A percentile compares a stretch with the other conserved stretches of the same genome.
These are phyloP conservation scores for Orthosia cruda DNA, from an alignment of 2,888 invertebrate species.

Conservation along the genomic window DNA sequence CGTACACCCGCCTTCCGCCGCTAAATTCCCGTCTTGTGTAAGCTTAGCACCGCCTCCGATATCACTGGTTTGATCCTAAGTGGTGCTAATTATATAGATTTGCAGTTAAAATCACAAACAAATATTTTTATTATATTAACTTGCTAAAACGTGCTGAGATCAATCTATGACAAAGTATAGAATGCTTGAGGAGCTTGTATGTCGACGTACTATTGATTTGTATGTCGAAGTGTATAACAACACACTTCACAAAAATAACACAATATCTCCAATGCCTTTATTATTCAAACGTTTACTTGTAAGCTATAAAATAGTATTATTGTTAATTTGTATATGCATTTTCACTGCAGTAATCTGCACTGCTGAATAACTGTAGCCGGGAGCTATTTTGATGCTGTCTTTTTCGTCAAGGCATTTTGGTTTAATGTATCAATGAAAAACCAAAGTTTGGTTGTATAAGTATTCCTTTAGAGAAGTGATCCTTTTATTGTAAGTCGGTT, in stretches of 20 bases:
- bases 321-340: constrained; percentile 65
- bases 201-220: constrained; percentile 44
- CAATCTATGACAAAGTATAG: constrained; percentile 65
- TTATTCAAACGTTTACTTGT: constrained; percentile 65
- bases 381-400: constrained; percentile 35
- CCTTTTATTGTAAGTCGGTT: constrained; percentile 51
- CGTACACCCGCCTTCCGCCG: constrained; percentile 31
- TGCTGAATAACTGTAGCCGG: constrained; percentile 9
- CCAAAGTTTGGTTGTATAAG: constrained; percentile 57
- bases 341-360: constrained; percentile 27
- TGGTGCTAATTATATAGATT: constrained; percentile 52
- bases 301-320: constrained; percentile 75
- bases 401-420: constrained; percentile 42
- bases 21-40: constrained; percentile 52
- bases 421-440: constrained; percentile 44
- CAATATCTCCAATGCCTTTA: constrained; percentile 64
- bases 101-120: constrained; percentile 50
- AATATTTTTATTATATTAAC: constrained; percentile 42
- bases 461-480: constrained; percentile 39
- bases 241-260: constrained; percentile 41
- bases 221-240: constrained; percentile 30
- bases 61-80: constrained; percentile 25
- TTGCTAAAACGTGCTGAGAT: constrained; percentile 70
- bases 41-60: constrained; percentile 42
- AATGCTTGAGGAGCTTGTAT: constrained; percentile 74